phyloP scores from a whole-genome alignment of 1,140 invertebrate genomes.

The Sycophaga agraensis region DNA sequence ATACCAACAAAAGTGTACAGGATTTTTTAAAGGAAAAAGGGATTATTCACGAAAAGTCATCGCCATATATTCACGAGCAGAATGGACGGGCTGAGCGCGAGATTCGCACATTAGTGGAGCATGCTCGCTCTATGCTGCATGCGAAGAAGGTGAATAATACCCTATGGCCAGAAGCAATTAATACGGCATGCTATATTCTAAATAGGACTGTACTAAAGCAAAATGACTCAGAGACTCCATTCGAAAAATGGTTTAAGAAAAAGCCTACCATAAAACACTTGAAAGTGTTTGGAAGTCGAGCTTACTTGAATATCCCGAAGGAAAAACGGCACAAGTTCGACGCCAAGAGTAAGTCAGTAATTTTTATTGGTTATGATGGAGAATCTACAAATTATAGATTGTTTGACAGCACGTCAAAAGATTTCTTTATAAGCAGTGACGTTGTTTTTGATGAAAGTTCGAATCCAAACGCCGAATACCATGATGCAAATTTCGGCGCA shows the following conservation, averaged over 20 bases:
- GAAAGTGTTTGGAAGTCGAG: constrained; percentile 33
- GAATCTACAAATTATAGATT: no score
- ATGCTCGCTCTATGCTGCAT: not conserved
- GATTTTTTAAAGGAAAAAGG: constrained; percentile 23
- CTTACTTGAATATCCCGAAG: constrained; percentile 41
- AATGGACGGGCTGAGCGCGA: constrained; percentile 46
- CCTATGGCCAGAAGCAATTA: not conserved
- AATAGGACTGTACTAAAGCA: not conserved
- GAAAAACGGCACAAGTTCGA: constrained; percentile 39
- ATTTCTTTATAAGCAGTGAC: constrained; percentile 10
- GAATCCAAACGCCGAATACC: no score
- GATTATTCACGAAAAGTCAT: constrained; percentile 27
- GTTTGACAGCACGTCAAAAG: constrained; percentile 21
- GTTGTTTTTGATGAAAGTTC: not conserved
- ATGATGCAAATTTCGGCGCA: not conserved
- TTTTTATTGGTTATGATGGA: constrained; percentile 35
- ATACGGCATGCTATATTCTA: not conserved
- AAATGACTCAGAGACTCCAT: not conserved
- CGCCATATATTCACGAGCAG: no score
- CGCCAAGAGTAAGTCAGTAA: constrained; percentile 34
- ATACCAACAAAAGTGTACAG: constrained; percentile 1
- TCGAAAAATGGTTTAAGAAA: not conserved
- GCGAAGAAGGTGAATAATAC: constrained; percentile 10
- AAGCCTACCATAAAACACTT: not conserved
- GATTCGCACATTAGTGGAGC: constrained; percentile 26